Percentiles rank a stretch among this genome's conserved stretches.
phyloP scores from a whole-genome alignment of 2,888 invertebrate species.

The Mythimna loreyi region DNA sequence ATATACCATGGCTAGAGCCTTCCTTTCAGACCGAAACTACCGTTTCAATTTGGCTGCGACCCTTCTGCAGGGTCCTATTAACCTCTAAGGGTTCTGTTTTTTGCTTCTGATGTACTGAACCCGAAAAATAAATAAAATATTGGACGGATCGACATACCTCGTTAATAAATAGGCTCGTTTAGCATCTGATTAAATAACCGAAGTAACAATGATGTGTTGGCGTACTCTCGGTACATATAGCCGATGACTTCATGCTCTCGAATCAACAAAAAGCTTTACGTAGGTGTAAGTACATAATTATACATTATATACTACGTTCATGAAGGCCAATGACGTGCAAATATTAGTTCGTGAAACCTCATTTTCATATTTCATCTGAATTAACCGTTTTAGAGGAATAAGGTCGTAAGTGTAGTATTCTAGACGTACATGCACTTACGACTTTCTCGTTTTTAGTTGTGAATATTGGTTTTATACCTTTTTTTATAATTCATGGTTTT shows the following conservation, averaged over 20 bases:
- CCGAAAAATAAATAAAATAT: constrained; percentile 48
- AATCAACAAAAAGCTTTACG: constrained; percentile 57
- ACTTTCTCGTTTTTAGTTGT: not conserved
- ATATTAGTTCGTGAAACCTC: constrained; percentile 56
- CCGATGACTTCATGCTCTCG: constrained; percentile 63
- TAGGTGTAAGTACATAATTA: constrained; percentile 41
- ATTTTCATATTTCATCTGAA: constrained; percentile 41
- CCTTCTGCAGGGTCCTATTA: too few relatives aligned
- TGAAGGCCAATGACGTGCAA: constrained; percentile 61
- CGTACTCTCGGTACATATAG: constrained; percentile 32
- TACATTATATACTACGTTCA: constrained; percentile 35
- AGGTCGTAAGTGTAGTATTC: constrained; percentile 1
- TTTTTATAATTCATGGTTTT: too few relatives aligned
- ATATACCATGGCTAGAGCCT: too few relatives aligned
- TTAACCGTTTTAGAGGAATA: not conserved
- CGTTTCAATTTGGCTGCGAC: too few relatives aligned
- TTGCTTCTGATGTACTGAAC: too few relatives aligned
- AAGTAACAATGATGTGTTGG: constrained; percentile 59
- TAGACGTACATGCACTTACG: not conserved
- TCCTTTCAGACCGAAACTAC: too few relatives aligned
- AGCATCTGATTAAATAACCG: constrained; percentile 67
- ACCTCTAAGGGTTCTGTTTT: too few relatives aligned
- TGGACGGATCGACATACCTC: constrained; percentile 45
- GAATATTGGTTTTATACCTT: not conserved
- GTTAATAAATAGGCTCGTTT: constrained; percentile 59